Conservation (phyloP, 1,140 invertebrate species). For the Magallana angulata region DNA sequence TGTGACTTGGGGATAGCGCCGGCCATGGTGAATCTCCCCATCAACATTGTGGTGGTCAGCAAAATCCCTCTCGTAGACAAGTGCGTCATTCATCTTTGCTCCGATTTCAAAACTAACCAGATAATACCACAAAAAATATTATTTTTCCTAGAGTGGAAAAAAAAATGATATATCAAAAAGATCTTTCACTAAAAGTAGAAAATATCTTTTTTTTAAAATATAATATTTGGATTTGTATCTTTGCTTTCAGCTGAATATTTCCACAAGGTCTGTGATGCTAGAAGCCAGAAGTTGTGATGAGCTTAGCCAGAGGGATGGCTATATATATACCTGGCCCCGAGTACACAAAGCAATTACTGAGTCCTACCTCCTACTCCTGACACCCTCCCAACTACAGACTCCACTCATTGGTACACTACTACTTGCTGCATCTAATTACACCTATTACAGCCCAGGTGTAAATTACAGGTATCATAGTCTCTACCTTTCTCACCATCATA, state of each 20-base stretch:
- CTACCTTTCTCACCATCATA: constrained; percentile 2
- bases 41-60: constrained; percentile 5
- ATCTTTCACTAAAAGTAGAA: background rate
- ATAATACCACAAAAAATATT: no score
- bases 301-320: constrained; percentile 19
- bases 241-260: background rate
- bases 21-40: background rate
- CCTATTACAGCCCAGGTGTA: background rate
- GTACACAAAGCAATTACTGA: constrained; percentile 19
- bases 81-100: constrained; percentile 14
- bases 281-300: constrained; percentile 13
- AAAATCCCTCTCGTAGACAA: background rate
- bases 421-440: constrained; percentile 21
- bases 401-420: background rate
- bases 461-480: constrained; percentile 13
- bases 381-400: constrained; percentile 11
- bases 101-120: background rate
- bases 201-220: background rate
- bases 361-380: constrained; percentile 13
- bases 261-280: constrained; percentile 13
- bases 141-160: no score
- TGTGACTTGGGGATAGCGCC: background rate
- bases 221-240: background rate
- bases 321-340: constrained; percentile 33
- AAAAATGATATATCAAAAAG: background rate